These are phyloP conservation scores for Meandrina meandrites DNA, from an alignment of 92 coral and sea anemone genomes.

Conservation along the genomic window DNA sequence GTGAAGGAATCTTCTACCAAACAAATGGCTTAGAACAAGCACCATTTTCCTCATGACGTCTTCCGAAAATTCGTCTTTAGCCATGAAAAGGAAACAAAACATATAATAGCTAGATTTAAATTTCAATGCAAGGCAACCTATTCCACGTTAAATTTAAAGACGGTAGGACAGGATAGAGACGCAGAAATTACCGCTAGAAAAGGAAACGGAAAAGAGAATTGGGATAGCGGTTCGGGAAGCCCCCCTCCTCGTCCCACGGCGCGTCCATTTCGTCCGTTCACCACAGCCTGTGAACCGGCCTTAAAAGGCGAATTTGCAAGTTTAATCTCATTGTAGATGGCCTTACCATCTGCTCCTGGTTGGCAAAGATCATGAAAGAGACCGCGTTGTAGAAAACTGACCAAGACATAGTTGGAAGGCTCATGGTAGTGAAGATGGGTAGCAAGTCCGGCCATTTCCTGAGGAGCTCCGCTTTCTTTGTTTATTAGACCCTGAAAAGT, in stretches of 20 bases:
- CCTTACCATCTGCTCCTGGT: conserved; percentile 22
- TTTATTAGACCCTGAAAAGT: conserved; percentile 62
- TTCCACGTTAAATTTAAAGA: too few species aligned
- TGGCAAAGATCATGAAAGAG: conserved; percentile 68
- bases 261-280: too few species aligned
- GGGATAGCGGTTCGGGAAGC: too few species aligned
- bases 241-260: too few species aligned
- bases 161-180: background rate
- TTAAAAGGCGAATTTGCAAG: too few species aligned
- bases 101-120: background rate
- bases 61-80: conserved; percentile 50
- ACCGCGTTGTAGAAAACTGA: conserved; percentile 66
- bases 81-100: background rate
- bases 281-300: background rate
- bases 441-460: conserved; percentile 77
- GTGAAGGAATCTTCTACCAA: conserved; percentile 50
- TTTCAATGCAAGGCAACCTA: too few species aligned
- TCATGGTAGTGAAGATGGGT: conserved; percentile 90
- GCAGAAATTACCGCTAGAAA: too few species aligned
- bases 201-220: background rate
- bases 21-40: conserved; percentile 59
- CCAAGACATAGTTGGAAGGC: conserved; percentile 71
- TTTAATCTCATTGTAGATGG: background rate
- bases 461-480: conserved; percentile 61
- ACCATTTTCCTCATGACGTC: conserved; percentile 57